These are phyloP conservation scores for Nemoura dubitans DNA, from an alignment of 2,888 invertebrate genomes.

Conservation along the genomic window DNA sequence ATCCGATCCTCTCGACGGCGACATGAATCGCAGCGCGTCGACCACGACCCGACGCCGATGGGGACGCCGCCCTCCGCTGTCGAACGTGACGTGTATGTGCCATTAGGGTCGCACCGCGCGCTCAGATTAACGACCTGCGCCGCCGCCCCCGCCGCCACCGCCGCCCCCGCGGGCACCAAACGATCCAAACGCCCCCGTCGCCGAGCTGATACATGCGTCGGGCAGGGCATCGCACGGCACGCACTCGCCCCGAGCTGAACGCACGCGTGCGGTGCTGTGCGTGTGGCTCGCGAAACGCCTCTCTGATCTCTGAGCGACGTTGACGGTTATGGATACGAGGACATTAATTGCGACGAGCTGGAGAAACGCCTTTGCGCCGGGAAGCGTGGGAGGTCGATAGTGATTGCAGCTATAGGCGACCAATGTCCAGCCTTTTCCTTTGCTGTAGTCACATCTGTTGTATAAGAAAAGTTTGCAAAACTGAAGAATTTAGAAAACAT, in stretches of 20 bases:
- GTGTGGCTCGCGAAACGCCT: not conserved
- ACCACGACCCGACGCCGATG: not conserved
- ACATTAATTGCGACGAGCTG: too few relatives aligned
- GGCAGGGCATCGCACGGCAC: not conserved
- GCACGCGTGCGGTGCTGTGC: not conserved
- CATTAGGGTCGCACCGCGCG: slow-evolving; percentile 41
- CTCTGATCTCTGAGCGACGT: not conserved
- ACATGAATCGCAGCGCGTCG: not conserved
- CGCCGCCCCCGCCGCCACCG: not conserved
- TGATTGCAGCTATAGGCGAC: too few relatives aligned
- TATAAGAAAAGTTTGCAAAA: too few relatives aligned
- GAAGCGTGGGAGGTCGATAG: too few relatives aligned
- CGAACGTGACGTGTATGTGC: slow-evolving; percentile 47
- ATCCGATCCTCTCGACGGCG: not conserved
- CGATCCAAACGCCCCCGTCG: not conserved
- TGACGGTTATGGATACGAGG: too few relatives aligned
- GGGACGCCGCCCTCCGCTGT: slow-evolving; percentile 33
- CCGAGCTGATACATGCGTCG: not conserved
- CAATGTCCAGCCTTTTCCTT: too few relatives aligned
- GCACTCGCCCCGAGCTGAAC: not conserved
- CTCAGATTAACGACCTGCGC: slow-evolving; percentile 42
- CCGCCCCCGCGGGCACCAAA: slow-evolving; percentile 9
- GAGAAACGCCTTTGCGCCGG: too few relatives aligned
- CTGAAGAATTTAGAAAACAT: too few relatives aligned
- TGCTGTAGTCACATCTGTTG: too few relatives aligned